phyloP scores from a whole-genome alignment of 2,797 vertebrate species.

The Gymnocypris eckloni region DNA sequence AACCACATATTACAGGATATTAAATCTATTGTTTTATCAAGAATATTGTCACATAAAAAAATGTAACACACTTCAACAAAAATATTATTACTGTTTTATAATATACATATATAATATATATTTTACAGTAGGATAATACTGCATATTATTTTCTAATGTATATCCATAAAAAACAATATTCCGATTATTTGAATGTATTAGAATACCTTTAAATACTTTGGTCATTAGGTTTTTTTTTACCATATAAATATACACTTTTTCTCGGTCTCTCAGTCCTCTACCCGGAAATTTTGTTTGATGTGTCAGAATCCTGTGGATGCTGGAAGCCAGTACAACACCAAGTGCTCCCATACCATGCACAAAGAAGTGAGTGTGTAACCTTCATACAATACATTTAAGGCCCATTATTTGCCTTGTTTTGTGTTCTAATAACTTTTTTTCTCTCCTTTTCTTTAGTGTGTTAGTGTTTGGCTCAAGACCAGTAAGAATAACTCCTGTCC shows the following conservation, averaged over 20 bases:
- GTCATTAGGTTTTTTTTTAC: neutral
- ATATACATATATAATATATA: too few relatives aligned
- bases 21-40: neutral
- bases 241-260: neutral
- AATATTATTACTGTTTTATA: neutral
- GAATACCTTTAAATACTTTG: neutral
- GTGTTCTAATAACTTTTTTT: slow-evolving; percentile 1
- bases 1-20: neutral
- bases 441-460: slow-evolving; percentile 80
- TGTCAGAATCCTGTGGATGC: slow-evolving; percentile 90
- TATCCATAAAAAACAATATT: neutral
- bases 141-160: neutral
- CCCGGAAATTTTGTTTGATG: slow-evolving; percentile 89
- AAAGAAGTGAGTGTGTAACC: slow-evolving; percentile 77
- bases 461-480: slow-evolving; percentile 89
- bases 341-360: slow-evolving; percentile 87
- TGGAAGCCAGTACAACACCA: slow-evolving; percentile 83
- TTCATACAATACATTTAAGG: neutral
- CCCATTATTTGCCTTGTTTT: neutral
- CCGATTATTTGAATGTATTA: neutral
- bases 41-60: neutral
- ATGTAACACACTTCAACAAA: neutral
- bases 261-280: neutral
- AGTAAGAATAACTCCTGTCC: slow-evolving; percentile 91
- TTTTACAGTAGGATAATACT: neutral